Evolutionary conservation across 2,888 invertebrate genomes (phyloP).

Genomic region (Lasioglossum vierecki): DNA sequence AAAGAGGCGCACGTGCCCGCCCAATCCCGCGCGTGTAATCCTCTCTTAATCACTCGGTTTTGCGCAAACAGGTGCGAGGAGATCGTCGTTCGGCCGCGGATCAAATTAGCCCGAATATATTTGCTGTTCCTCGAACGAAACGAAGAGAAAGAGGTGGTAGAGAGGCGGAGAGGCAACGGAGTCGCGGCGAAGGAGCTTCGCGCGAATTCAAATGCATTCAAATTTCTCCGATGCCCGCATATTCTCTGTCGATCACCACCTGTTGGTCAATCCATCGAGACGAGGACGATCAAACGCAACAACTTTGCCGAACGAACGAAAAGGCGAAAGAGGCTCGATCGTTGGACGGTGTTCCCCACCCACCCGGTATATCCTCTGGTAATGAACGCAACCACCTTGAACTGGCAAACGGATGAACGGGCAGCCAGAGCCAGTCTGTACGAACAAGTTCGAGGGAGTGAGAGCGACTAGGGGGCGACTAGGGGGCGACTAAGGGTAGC

Average conservation of each 20-base stretch:
- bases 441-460: slow-evolving; percentile 54
- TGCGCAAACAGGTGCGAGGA: slow-evolving; percentile 65
- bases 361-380: slow-evolving; percentile 63
- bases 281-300: neutral
- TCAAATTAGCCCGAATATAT: neutral
- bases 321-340: slow-evolving; percentile 1
- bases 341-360: neutral
- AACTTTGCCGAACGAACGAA: neutral
- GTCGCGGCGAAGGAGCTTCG: neutral
- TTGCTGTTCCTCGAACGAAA: neutral
- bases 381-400: slow-evolving; percentile 83
- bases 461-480: neutral
- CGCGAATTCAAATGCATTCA: slow-evolving; percentile 5
- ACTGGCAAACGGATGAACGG: slow-evolving; percentile 82
- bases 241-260: neutral
- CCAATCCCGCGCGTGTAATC: slow-evolving; percentile 63
- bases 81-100: slow-evolving; percentile 7
- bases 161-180: neutral
- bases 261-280: slow-evolving; percentile 7
- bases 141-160: neutral
- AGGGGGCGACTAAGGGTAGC: slow-evolving; percentile 26
- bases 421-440: slow-evolving; percentile 70
- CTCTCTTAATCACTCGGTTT: slow-evolving; percentile 57
- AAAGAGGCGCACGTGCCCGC: slow-evolving; percentile 72
- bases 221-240: neutral